Evolutionary conservation across 2,888 invertebrate genomes (phyloP).

Genomic region (Octonoba sinensis): DNA sequence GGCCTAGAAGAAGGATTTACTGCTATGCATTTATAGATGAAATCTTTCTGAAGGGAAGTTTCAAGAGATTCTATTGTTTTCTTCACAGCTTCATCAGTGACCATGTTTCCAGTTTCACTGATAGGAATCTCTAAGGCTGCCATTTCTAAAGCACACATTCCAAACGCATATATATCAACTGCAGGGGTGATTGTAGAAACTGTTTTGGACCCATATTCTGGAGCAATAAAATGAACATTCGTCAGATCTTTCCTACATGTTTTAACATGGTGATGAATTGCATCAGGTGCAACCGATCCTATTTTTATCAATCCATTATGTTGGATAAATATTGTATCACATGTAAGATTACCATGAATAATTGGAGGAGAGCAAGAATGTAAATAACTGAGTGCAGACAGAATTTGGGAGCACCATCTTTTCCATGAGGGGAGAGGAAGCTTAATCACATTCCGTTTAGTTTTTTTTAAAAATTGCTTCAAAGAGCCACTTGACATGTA

Average conservation of each 20-base stretch:
- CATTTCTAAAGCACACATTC: slow-evolving; percentile 99
- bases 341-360: slow-evolving; percentile 97
- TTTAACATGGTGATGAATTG: slow-evolving; percentile 98
- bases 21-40: slow-evolving; percentile 90
- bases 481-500: slow-evolving; percentile 99
- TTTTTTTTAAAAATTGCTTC: slow-evolving; percentile 98
- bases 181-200: slow-evolving; percentile 81
- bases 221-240: slow-evolving; percentile 98
- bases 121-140: slow-evolving; percentile 96
- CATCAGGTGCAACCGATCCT: slow-evolving; percentile 99
- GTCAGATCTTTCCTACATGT: slow-evolving; percentile 85
- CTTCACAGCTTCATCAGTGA: slow-evolving; percentile 91
- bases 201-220: slow-evolving; percentile 91
- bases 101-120: slow-evolving; percentile 83
- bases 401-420: slow-evolving; percentile 99
- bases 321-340: slow-evolving; percentile 99
- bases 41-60: slow-evolving; percentile 92
- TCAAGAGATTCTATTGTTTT: slow-evolving; percentile 95
- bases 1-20: slow-evolving; percentile 88
- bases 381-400: slow-evolving; percentile 97
- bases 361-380: slow-evolving; percentile 99
- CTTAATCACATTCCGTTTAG: slow-evolving; percentile 93
- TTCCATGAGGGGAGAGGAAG: slow-evolving; percentile 92
- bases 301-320: slow-evolving; percentile 99
- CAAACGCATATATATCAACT: slow-evolving; percentile 98